These are phyloP conservation scores for Saccostrea cuccullata DNA, from an alignment of 1,140 invertebrate species.

Conservation along the genomic window DNA sequence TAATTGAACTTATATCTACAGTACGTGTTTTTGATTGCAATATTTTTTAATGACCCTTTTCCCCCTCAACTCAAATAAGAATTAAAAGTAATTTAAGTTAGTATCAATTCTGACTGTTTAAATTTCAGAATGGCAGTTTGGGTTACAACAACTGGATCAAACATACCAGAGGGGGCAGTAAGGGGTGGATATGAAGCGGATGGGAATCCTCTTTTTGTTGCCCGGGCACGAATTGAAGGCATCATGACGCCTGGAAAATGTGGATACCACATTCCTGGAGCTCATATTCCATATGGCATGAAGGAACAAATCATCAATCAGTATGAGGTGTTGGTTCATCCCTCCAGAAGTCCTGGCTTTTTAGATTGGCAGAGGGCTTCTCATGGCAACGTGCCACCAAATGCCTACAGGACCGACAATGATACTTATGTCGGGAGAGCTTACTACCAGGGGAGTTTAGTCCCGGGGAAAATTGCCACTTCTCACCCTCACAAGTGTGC, in stretches of 20 bases:
- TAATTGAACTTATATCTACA: too few species aligned
- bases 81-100: too few species aligned
- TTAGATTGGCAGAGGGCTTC: not conserved
- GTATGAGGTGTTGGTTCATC: slow-evolving; percentile 14
- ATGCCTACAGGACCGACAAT: not conserved
- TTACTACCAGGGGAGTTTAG: not conserved
- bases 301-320: slow-evolving; percentile 8
- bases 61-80: too few species aligned
- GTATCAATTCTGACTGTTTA: not conserved
- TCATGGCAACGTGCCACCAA: not conserved
- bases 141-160: not conserved
- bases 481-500: not conserved
- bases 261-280: slow-evolving; percentile 18
- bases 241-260: slow-evolving; percentile 20
- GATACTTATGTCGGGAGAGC: not conserved
- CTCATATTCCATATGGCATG: slow-evolving; percentile 32
- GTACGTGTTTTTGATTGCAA: too few species aligned
- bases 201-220: slow-evolving; percentile 16
- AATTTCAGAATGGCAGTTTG: slow-evolving; percentile 10
- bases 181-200: slow-evolving; percentile 23
- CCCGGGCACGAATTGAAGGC: not conserved
- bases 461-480: not conserved
- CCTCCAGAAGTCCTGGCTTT: not conserved
- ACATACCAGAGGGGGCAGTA: slow-evolving; percentile 12
- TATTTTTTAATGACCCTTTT: too few species aligned